Evolutionary conservation across 2,888 invertebrate genomes (phyloP).

Genomic region (Eurytoma adleriae): DNA sequence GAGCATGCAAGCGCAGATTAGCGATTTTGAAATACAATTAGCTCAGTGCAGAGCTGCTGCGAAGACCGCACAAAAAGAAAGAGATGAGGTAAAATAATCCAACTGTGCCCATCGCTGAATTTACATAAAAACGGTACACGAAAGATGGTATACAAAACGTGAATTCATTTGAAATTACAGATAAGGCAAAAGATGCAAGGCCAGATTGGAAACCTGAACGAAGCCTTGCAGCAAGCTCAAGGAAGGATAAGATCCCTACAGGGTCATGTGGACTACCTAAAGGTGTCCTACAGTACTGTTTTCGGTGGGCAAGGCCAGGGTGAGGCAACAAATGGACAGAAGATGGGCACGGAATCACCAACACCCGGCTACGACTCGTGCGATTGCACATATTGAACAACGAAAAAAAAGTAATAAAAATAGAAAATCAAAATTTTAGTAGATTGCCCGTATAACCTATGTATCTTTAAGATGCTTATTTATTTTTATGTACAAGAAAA

Average conservation of each 20-base stretch:
- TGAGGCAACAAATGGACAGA: slow-evolving; percentile 60
- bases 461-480: neutral
- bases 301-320: slow-evolving; percentile 65
- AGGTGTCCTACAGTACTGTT: slow-evolving; percentile 75
- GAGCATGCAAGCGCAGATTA: slow-evolving; percentile 82
- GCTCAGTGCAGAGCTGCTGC: slow-evolving; percentile 82
- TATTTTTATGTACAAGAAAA: slow-evolving; percentile 9
- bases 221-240: slow-evolving; percentile 83
- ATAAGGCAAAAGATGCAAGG: slow-evolving; percentile 84
- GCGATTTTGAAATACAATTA: slow-evolving; percentile 83
- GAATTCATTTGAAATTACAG: slow-evolving; percentile 68
- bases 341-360: slow-evolving; percentile 57
- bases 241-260: slow-evolving; percentile 81
- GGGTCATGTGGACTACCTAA: slow-evolving; percentile 81
- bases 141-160: neutral
- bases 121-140: neutral
- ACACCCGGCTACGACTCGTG: slow-evolving; percentile 69
- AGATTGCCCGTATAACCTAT: neutral
- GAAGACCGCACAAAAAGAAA: slow-evolving; percentile 82
- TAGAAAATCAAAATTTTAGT: slow-evolving; percentile 15
- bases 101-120: neutral
- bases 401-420: neutral
- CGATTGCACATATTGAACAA: slow-evolving; percentile 66
- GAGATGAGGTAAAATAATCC: slow-evolving; percentile 78
- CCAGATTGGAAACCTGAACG: slow-evolving; percentile 82